Conservation (phyloP, 2,797 vertebrate genomes). For the Thamnophis elegans region DNA sequence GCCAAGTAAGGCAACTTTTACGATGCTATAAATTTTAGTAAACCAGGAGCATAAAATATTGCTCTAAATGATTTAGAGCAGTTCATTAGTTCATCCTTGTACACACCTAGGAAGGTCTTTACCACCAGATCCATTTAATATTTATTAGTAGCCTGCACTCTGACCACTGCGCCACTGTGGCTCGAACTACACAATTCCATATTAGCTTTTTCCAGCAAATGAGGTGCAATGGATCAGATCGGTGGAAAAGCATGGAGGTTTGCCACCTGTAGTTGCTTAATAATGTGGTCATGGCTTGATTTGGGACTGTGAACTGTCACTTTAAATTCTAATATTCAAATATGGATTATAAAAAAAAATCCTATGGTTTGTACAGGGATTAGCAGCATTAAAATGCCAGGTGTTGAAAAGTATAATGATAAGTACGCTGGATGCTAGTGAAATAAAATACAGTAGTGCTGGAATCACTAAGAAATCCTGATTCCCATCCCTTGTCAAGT, state of each 20-base stretch:
- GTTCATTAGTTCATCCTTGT: not conserved
- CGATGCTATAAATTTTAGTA: not conserved
- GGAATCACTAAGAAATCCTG: not conserved
- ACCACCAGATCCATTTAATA: not conserved
- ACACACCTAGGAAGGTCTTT: not conserved
- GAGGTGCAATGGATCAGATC: not conserved
- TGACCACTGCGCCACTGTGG: too few relatives aligned
- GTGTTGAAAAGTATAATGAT: not conserved
- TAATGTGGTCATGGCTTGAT: not conserved
- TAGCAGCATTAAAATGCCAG: not conserved
- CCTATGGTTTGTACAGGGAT: not conserved
- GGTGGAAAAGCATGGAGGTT: not conserved
- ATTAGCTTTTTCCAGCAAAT: not conserved
- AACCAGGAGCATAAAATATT: not conserved
- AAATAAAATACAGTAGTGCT: not conserved
- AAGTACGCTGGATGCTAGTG: not conserved
- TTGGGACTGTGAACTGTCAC: not conserved
- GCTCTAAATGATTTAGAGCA: not conserved
- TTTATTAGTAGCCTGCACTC: not conserved
- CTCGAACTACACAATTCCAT: not conserved
- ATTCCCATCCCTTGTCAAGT: not conserved
- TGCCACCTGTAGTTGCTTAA: not conserved
- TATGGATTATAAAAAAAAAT: too few relatives aligned
- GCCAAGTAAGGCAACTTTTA: not conserved
- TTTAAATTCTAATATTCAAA: not conserved